Conservation (phyloP, 2,797 vertebrate genomes). For the Siniperca undulata region DNA sequence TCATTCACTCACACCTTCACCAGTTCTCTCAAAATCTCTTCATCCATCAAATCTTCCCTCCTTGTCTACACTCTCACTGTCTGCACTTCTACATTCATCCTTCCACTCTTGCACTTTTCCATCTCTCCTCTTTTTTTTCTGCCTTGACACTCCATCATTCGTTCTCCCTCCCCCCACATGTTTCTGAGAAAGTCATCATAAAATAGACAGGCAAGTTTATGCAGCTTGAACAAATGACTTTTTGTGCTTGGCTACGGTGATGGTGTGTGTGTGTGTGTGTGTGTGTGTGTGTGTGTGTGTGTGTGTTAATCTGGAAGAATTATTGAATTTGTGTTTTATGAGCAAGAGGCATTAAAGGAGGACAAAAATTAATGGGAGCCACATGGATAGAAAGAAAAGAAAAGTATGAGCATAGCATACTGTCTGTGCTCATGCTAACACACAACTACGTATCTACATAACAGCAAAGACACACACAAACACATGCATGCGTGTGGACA, state of each 20-base stretch:
- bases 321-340: slow-evolving; percentile 62
- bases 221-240: slow-evolving; percentile 55
- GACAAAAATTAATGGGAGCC: slow-evolving; percentile 49
- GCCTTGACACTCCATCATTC: slow-evolving; percentile 29
- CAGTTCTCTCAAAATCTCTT: slow-evolving; percentile 36
- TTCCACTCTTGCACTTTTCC: slow-evolving; percentile 21
- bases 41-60: slow-evolving; percentile 45
- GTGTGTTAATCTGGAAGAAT: slow-evolving; percentile 48
- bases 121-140: slow-evolving; percentile 12
- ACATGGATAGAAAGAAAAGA: slow-evolving; percentile 35
- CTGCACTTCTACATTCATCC: slow-evolving; percentile 51
- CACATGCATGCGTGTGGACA: background rate
- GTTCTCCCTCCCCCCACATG: slow-evolving; percentile 5
- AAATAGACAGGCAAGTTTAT: slow-evolving; percentile 48
- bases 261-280: slow-evolving; percentile 4
- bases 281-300: slow-evolving; percentile 17
- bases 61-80: background rate
- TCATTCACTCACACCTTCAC: slow-evolving; percentile 50
- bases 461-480: slow-evolving; percentile 1
- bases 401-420: background rate
- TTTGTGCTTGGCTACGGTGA: slow-evolving; percentile 30
- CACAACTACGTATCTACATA: background rate
- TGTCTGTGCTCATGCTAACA: background rate
- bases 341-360: slow-evolving; percentile 40
- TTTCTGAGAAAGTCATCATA: slow-evolving; percentile 72